Evolutionary conservation across 2,797 vertebrate genomes (phyloP).

Genomic region (Sphenodon punctatus): DNA sequence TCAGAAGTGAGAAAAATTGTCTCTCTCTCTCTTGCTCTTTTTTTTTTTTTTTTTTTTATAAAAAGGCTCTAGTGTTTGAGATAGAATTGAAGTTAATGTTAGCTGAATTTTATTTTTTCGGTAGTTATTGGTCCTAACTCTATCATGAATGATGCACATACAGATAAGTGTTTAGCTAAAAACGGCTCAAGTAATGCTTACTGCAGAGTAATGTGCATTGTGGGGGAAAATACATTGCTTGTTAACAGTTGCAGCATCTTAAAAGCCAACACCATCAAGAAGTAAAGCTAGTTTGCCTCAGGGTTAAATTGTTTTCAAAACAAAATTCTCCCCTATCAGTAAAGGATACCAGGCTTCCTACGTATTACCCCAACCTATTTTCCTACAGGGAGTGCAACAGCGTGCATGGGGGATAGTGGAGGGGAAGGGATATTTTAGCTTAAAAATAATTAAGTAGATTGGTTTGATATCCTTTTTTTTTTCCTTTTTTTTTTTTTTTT

Average conservation of each 20-base stretch:
- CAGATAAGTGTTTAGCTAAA: not conserved
- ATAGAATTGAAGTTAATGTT: conserved; percentile 13
- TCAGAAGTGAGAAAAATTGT: not conserved
- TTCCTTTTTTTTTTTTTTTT: not conserved
- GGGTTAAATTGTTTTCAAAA: not conserved
- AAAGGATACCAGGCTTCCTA: too few relatives aligned
- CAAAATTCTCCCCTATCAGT: too few relatives aligned
- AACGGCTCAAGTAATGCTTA: not conserved
- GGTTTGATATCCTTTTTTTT: not conserved
- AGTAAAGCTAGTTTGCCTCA: not conserved
- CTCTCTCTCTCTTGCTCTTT: too few relatives aligned
- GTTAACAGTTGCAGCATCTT: not conserved
- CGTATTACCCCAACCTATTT: not conserved
- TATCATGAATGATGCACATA: not conserved
- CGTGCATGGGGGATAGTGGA: not conserved
- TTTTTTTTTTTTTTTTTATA: not conserved
- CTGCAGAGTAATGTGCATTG: too few relatives aligned
- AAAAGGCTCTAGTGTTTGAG: conserved; percentile 12
- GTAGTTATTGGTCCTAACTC: not conserved
- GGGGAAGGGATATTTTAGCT: not conserved
- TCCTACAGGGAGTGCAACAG: not conserved
- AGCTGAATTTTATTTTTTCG: conserved; percentile 17
- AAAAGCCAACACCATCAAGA: not conserved
- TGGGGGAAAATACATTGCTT: not conserved
- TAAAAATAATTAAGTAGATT: not conserved